These are phyloP conservation scores for Amazona guildingii DNA, from an alignment of 2,113 vertebrate species.

Conservation along the genomic window DNA sequence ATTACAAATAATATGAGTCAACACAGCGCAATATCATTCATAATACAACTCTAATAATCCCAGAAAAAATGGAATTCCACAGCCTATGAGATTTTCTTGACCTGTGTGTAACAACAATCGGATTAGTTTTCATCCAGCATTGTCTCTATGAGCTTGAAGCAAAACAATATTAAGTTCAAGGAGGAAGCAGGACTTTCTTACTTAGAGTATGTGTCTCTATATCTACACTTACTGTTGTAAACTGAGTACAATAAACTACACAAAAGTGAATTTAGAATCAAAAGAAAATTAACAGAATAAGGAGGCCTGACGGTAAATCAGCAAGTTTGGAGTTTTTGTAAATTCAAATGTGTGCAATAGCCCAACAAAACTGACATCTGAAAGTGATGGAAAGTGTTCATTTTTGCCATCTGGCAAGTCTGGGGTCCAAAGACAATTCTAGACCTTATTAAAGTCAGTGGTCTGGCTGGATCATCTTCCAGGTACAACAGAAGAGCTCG, in stretches of 20 bases:
- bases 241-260: not conserved
- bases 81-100: conserved; percentile 8
- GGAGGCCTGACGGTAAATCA: not conserved
- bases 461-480: conserved; percentile 2
- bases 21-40: not conserved
- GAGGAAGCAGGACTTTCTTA: not conserved
- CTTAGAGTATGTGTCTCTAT: not conserved
- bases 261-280: not conserved
- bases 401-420: conserved; percentile 21
- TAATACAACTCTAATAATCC: conserved; percentile 27
- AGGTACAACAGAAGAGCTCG: conserved; percentile 18
- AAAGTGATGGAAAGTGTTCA: not conserved
- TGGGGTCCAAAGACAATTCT: not conserved
- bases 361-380: not conserved
- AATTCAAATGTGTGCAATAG: not conserved
- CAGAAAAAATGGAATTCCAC: conserved; percentile 8
- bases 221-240: not conserved
- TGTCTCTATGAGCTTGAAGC: not conserved
- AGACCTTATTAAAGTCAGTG: conserved; percentile 6
- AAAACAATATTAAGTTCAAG: not conserved
- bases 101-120: not conserved
- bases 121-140: not conserved
- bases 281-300: not conserved
- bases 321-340: not conserved
- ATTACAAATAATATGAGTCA: conserved; percentile 29